phyloP scores from a whole-genome alignment of 2,113 vertebrate genomes.

The Onychostruthus taczanowskii region DNA sequence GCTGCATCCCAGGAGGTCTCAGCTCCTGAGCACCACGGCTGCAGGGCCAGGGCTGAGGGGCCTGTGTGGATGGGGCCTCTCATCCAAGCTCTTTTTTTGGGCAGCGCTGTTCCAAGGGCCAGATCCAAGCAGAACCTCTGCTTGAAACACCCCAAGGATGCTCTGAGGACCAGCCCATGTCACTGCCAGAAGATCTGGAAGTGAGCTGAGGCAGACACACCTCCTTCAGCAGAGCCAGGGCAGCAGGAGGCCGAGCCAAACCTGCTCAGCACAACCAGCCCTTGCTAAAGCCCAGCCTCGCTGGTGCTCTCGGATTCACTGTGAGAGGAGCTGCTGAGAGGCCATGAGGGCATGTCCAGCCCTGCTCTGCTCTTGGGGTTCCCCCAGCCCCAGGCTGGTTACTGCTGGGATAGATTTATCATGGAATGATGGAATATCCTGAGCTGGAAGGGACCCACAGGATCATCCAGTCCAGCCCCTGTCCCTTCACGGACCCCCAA shows the following conservation, averaged over 20 bases:
- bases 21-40: accelerated
- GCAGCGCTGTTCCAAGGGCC: neutral
- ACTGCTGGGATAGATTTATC: neutral
- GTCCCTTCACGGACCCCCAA: neutral
- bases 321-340: neutral
- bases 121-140: neutral
- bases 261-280: neutral
- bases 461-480: neutral
- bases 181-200: neutral
- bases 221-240: neutral
- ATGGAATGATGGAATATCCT: neutral
- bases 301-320: neutral
- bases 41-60: neutral
- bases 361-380: neutral
- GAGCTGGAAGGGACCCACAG: neutral
- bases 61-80: neutral
- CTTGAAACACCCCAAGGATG: neutral
- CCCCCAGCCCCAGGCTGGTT: neutral
- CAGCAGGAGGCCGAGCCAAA: neutral
- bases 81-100: neutral
- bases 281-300: neutral
- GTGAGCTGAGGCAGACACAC: neutral
- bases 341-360: neutral
- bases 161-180: neutral
- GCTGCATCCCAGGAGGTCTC: neutral